Evolutionary conservation across 2,113 vertebrate genomes (phyloP).

Genomic region (Atlantisia rogersi): DNA sequence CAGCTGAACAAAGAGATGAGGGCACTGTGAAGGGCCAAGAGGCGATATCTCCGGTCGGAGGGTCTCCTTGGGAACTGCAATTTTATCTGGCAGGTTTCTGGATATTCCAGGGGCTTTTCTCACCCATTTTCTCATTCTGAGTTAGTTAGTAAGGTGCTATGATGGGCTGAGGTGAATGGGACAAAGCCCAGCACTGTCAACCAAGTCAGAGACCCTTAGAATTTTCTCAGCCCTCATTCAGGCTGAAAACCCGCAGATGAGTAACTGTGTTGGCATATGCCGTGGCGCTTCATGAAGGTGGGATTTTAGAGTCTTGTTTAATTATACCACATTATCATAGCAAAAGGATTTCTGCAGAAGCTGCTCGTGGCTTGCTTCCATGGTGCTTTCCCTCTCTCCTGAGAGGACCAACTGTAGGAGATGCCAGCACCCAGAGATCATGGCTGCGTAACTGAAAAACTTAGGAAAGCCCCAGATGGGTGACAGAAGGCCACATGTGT

Average conservation of each 20-base stretch:
- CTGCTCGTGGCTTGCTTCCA: background rate
- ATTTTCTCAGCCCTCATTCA: background rate
- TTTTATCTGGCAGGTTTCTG: background rate
- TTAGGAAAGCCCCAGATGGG: background rate
- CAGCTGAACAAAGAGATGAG: background rate
- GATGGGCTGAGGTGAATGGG: accelerated
- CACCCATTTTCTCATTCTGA: background rate
- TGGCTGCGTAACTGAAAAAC: background rate
- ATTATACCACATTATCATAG: background rate
- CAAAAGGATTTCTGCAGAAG: background rate
- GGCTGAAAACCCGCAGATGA: background rate
- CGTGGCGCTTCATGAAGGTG: background rate
- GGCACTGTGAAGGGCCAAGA: background rate
- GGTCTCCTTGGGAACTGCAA: background rate
- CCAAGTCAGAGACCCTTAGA: background rate
- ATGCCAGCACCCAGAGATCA: background rate
- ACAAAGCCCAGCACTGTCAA: accelerated
- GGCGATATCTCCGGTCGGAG: background rate
- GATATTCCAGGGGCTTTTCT: background rate
- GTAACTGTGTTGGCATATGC: background rate
- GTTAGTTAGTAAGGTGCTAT: background rate
- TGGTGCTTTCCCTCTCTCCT: background rate
- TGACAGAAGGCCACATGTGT: accelerated
- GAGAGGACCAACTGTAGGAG: background rate
- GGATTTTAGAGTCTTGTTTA: background rate